These are phyloP conservation scores for Anagyrus pseudococci DNA, from an alignment of 2,888 invertebrate species.

Conservation along the genomic window DNA sequence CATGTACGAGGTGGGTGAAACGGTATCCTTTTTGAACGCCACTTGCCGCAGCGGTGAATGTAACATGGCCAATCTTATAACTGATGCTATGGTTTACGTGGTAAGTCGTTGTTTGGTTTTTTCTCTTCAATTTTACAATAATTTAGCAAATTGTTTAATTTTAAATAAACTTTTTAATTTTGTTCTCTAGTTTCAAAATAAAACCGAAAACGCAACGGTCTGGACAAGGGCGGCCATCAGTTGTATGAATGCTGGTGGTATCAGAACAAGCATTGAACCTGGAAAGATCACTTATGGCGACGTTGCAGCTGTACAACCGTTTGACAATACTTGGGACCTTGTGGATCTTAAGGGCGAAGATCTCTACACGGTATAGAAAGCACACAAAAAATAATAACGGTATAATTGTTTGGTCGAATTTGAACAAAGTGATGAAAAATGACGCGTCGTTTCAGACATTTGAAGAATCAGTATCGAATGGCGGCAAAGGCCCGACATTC, in stretches of 20 bases:
- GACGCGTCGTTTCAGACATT: constrained; percentile 40
- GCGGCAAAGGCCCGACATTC: constrained; percentile 18
- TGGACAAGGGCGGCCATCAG: constrained; percentile 77
- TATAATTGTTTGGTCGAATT: not conserved
- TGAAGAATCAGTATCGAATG: constrained; percentile 42
- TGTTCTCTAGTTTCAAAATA: constrained; percentile 63
- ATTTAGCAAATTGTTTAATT: not conserved
- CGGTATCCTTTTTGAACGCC: constrained; percentile 67
- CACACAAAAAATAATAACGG: not conserved
- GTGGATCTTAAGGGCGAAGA: constrained; percentile 74
- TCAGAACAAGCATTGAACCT: constrained; percentile 70
- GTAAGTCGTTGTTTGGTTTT: constrained; percentile 61
- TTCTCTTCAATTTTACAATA: not conserved
- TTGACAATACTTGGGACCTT: constrained; percentile 76
- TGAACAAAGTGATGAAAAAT: not conserved
- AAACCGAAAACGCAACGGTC: constrained; percentile 58
- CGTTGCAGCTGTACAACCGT: constrained; percentile 75
- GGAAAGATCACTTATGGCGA: constrained; percentile 70
- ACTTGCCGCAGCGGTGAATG: constrained; percentile 72
- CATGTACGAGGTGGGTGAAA: constrained; percentile 66
- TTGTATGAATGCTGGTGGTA: constrained; percentile 73
- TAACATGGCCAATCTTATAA: constrained; percentile 75
- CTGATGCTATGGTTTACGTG: constrained; percentile 73
- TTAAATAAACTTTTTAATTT: not conserved
- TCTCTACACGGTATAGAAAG: constrained; percentile 61